Conservation (phyloP, 2,113 vertebrate species). For the Dendrocopos noguchii region DNA sequence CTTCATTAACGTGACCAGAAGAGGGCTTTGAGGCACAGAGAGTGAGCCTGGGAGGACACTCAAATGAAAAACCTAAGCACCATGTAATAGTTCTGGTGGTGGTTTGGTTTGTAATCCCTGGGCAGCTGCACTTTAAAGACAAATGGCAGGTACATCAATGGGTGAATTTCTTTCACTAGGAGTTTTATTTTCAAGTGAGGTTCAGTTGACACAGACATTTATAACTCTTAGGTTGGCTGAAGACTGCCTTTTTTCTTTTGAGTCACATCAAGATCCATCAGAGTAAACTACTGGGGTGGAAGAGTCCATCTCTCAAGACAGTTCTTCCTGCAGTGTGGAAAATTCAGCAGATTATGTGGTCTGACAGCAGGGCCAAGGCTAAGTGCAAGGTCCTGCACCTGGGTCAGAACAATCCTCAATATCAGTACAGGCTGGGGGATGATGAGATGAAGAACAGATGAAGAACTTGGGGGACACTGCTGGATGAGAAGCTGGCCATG, state of each 20-base stretch:
- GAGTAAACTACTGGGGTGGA: neutral
- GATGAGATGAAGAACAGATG: too few relatives aligned
- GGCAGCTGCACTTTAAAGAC: neutral
- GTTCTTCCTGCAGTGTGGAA: neutral
- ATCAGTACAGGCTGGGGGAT: too few relatives aligned
- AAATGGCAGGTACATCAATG: neutral
- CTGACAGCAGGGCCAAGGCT: neutral
- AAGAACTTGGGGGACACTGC: too few relatives aligned
- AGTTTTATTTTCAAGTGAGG: neutral
- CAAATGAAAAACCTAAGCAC: neutral
- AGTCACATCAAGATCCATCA: neutral
- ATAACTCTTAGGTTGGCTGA: neutral
- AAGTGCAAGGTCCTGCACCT: too few relatives aligned
- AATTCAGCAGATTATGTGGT: neutral
- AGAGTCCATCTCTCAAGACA: neutral
- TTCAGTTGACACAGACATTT: neutral
- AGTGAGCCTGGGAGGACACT: neutral
- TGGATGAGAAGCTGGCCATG: too few relatives aligned
- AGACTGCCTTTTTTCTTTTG: neutral
- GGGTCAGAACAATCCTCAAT: too few relatives aligned
- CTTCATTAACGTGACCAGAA: constrained; percentile 7
- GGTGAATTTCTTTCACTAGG: neutral
- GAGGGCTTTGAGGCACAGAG: constrained; percentile 20
- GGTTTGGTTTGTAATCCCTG: constrained; percentile 1
- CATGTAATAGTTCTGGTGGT: neutral